Conservation (phyloP, 2,797 vertebrate genomes). For the Sebastes oblongus region DNA sequence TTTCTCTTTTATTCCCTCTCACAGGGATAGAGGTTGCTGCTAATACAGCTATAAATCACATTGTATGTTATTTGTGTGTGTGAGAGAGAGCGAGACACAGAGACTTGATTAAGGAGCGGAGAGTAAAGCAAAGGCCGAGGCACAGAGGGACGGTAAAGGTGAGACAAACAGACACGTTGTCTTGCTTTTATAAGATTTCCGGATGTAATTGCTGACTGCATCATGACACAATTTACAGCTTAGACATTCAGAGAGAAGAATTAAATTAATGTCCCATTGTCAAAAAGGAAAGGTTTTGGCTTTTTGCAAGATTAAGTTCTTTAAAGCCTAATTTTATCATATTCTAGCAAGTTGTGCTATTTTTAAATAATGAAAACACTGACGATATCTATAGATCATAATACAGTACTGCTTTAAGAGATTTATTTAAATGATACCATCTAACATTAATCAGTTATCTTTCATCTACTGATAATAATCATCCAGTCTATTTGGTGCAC, state of each 20-base stretch:
- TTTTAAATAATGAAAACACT: neutral
- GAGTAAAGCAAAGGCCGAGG: neutral
- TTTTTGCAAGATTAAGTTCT: neutral
- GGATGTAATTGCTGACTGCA: neutral
- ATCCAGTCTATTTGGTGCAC: neutral
- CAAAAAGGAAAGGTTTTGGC: neutral
- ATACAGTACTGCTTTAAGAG: neutral
- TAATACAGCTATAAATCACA: conserved; percentile 61
- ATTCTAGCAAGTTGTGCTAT: neutral
- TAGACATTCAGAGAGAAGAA: neutral
- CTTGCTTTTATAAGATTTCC: neutral
- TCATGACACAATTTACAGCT: neutral
- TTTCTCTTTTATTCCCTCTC: conserved; percentile 41
- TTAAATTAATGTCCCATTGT: neutral
- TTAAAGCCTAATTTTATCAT: neutral
- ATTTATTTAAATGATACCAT: neutral
- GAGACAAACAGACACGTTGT: neutral
- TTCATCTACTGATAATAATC: neutral
- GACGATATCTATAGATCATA: neutral
- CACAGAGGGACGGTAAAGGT: neutral
- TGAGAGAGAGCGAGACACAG: neutral
- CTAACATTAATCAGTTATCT: neutral
- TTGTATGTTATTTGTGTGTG: neutral
- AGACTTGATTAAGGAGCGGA: conserved; percentile 17
- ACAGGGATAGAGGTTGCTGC: conserved; percentile 22